Evolutionary conservation across 2,113 vertebrate species (phyloP), one percentile per base, ranked within the genome.

Genomic region (Vulpes lagopus): DNA sequence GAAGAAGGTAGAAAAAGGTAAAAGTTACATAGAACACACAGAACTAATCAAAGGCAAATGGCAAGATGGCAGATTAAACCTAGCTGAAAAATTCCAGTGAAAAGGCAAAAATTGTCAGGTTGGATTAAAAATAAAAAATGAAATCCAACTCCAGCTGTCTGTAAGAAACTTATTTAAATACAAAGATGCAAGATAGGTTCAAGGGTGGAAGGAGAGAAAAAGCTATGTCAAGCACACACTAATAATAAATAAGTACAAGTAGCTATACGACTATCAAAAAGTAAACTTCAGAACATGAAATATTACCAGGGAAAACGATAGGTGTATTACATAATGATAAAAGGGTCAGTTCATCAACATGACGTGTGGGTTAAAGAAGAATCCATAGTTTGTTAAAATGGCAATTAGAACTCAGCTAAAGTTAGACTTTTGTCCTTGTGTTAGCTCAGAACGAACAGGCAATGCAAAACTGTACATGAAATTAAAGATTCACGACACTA

Each of bases 111-210:
- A 92, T 69, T 16, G 38, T 69, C 9, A 74, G 27, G 1, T 11
- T 91, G 25, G 49, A 67, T 79, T 73, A 91, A 73, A 96, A 95
- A 86, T 85, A 49, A 88, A 83, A 95, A 53, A 59, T 64, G 35
- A 67, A 94, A 91, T 53, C 25, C 30, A 81, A 76, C 30, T 94
- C 32, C 53, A 60, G 20, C 22, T 85, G 11, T 76, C 51, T 92
- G 30, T 15, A 73, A 65, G 19, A 53, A 95, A 95, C 9, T 73
- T 67, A 84, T 60, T 57, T 83, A 91, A 91, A 65, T 60, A 96
- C 3, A 89, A 84, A 94, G 76, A 65, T 15, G 32, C 2, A 91
- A 51, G 30, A 71, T 14, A 88, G 11, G 35, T 35, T 87, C 69
- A 84, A 55, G 43, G 51, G 23, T n/a, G 20, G 78, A 96, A 84